Evolutionary conservation across 2,113 vertebrate genomes (phyloP), one percentile per base, ranked within the genome.

Genomic region (Narcine bancroftii): DNA sequence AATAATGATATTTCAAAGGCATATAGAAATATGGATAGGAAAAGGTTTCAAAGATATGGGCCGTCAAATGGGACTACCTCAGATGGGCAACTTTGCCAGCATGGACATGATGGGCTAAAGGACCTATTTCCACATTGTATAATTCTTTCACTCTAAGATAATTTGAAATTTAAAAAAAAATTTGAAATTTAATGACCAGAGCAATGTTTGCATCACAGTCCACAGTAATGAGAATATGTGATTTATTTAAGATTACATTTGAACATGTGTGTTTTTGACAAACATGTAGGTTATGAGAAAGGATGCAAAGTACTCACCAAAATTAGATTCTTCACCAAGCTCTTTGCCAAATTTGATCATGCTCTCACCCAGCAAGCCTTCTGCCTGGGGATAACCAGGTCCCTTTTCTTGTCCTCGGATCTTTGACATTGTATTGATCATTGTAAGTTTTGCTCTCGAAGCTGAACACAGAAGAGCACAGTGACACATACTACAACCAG

Each of bases 371-470:
- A 99, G 95, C 93, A 98, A 93, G 0, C 97, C 94, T 95, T 99
- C 99, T 0, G 98, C 97, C 95, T 99, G 99, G 0, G 97, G 98
- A 92, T 99, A 99, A 72, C 98, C 98, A 0, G 98, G 98, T 11
- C 98, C 98, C 93, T 99, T 99, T 93, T 99, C 99, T 93, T 99
- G 98, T 0, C 99, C 99, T 2, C 98, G 96, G 91, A 99, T 99
- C 95, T 99, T 99, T n/a, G 98, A 99, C 99, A 99, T 99, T 92
- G 99, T 99, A 96, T 98, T 99, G 94, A 99, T 99, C 99, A 99
- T 99, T 95, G 96, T 99, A 96, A 99, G 97, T 96, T 99, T 99
- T 94, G 99, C 98, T 96, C 99, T 97, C 94, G 99, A 98, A 92
- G 99, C 99, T 99, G 94, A 19, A 93, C 65, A 93, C 13, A 94